Base-by-base conservation (phyloP, 2,797 vertebrate species). In the Chloroceryle amazona region DNA sequence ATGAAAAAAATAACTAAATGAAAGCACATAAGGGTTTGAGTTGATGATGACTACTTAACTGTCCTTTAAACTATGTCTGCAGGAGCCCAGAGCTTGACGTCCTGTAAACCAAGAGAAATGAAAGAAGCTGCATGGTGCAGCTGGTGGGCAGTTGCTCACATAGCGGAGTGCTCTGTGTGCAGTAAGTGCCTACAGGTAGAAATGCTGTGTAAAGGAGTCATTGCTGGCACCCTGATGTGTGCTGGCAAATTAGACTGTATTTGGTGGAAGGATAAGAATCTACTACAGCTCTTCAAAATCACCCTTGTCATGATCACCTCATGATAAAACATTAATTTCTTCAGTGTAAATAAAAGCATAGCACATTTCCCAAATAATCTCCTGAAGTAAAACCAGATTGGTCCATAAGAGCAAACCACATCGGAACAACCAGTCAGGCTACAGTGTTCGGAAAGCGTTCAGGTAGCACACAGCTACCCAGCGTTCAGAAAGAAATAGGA, bases 221-320 rank as follows among this genome's bases (percentile, higher is more conserved):
- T 2, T 73, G 79, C 75, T 91, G 82, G 73, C 76, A 86, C 76
- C n/a, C 29, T 37, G 66, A 44, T 23, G 23, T n/a, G 0, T 7
- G 47, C 85, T 94, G 90, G 60, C 51, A 86, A 61, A 85, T 57
- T 8, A 46, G 54, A 49, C 35, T 74, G 33, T n/a, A 29, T 42
- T 83, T 66, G 82, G 54, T 58, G n/a, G 63, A 74, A 80, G 65
- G 74, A 33, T 82, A 94, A 82, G 67, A 85, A 80, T 85, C 63
- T 93, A 72, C 41, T 80, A 41, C 35, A 68, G 63, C 42, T 80
- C 81, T 92, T 92, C 46, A 73, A 84, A 86, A 84, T 93, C 63
- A 74, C 23, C 15, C 20, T 17, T 35, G 41, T 61, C 1, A 0
- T 44, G 66, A 84, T 89, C 82, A 70, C 37, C 35, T 76, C 8